Percentiles rank a stretch among this genome's conserved stretches.
phyloP scores from a whole-genome alignment of 2,797 vertebrate species.

The Myiotriccus ornatus region DNA sequence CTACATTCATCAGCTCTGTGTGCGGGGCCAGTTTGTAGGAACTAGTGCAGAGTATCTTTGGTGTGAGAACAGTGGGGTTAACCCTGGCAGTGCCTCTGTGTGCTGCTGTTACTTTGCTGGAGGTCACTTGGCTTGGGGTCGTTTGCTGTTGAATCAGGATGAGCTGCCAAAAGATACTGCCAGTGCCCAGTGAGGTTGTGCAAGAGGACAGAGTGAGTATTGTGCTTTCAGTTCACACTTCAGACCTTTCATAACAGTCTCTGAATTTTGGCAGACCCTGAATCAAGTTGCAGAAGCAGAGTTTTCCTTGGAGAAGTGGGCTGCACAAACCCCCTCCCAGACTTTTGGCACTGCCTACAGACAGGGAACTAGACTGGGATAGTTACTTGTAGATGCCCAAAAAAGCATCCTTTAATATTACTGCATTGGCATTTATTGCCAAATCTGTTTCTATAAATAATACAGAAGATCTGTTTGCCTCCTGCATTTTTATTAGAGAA shows the following conservation, averaged over 20 bases:
- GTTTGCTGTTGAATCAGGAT: not conserved
- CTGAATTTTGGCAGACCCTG: not conserved
- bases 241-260: not conserved
- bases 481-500: not conserved
- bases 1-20: not conserved
- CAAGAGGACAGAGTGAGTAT: not conserved
- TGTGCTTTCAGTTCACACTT: not conserved
- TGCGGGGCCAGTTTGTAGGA: not conserved
- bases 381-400: not conserved
- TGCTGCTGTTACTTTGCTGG: not conserved
- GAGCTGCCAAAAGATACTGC: not conserved
- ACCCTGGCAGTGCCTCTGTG: not conserved
- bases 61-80: not conserved
- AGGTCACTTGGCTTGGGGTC: not conserved
- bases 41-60: not conserved
- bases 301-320: not conserved
- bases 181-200: not conserved
- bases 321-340: not conserved
- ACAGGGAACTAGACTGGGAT: not conserved
- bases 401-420: conserved; percentile 8
- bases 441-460: conserved; percentile 25
- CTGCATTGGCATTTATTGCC: not conserved
- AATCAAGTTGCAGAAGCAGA: not conserved
- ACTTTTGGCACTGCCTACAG: not conserved
- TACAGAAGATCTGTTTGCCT: not conserved